These are phyloP conservation scores for Lycaena phlaeas DNA, from an alignment of 2,888 invertebrate genomes.

Conservation along the genomic window DNA sequence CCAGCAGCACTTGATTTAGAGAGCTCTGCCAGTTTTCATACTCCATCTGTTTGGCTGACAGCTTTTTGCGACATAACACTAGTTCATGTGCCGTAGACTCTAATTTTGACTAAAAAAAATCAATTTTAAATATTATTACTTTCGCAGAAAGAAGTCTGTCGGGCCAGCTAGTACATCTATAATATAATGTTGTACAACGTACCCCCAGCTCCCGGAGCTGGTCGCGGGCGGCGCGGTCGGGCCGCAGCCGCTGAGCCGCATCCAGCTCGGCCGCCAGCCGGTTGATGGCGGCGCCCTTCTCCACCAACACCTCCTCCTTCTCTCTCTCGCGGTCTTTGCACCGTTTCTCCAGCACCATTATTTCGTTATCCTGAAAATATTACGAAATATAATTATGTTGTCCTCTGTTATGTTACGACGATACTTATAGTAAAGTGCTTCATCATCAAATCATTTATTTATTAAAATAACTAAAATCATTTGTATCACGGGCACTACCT, in stretches of 20 bases:
- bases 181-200: no score
- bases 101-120: slow-evolving; percentile 50
- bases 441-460: no score
- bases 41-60: slow-evolving; percentile 43
- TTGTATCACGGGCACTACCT: no score
- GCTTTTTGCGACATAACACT: slow-evolving; percentile 46
- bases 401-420: no score
- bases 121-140: no score
- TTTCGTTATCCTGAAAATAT: slow-evolving; percentile 62
- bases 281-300: slow-evolving; percentile 76
- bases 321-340: slow-evolving; percentile 73
- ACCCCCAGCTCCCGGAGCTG: slow-evolving; percentile 70
- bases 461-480: no score
- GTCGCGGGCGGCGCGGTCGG: slow-evolving; percentile 55
- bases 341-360: slow-evolving; percentile 64
- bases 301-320: slow-evolving; percentile 74
- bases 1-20: slow-evolving; percentile 49
- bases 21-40: slow-evolving; percentile 51
- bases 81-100: slow-evolving; percentile 60
- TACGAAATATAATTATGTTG: no score
- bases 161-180: no score
- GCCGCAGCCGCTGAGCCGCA: slow-evolving; percentile 73
- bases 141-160: no score
- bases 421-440: no score
- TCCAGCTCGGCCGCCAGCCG: slow-evolving; percentile 73